A percentile compares a stretch with the other conserved stretches of the same genome.
These are phyloP conservation scores for Plebejus melissa DNA, from an alignment of 2,888 invertebrate genomes.

Conservation along the genomic window DNA sequence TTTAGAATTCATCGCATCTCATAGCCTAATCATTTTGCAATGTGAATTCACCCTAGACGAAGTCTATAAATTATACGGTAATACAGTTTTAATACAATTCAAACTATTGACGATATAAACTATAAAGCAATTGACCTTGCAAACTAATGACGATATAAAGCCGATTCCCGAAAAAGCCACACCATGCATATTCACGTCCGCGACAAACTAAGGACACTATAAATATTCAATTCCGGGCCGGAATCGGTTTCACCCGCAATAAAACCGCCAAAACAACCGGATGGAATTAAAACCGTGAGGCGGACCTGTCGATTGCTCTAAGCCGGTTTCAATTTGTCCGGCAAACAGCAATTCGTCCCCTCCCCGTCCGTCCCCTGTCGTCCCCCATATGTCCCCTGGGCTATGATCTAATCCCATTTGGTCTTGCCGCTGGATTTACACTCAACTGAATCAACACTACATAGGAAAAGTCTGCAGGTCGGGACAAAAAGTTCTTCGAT, in stretches of 20 bases:
- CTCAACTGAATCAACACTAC: slow-evolving; percentile 9
- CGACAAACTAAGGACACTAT: neutral
- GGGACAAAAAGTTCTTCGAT: neutral
- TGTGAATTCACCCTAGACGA: no score
- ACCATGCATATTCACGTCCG: neutral
- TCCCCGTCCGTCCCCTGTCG: neutral
- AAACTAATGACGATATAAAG: no score
- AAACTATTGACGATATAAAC: no score
- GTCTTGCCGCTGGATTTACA: neutral
- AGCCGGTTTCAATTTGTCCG: slow-evolving; percentile 13
- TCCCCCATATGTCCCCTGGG: neutral
- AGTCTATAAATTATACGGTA: no score
- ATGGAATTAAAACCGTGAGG: neutral
- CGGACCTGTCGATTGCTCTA: slow-evolving; percentile 10
- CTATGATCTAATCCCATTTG: slow-evolving; percentile 1
- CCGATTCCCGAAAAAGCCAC: neutral
- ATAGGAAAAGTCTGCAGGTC: neutral
- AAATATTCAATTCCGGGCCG: slow-evolving; percentile 1
- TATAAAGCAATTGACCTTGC: neutral
- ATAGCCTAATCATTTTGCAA: no score
- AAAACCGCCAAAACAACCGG: neutral
- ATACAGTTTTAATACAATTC: no score
- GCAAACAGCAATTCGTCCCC: neutral
- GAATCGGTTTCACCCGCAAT: neutral
- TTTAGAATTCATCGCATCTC: no score